Evolutionary conservation across 2,113 vertebrate species (phyloP), one percentile per base, ranked within the genome.

Genomic region (Zootoca vivipara): DNA sequence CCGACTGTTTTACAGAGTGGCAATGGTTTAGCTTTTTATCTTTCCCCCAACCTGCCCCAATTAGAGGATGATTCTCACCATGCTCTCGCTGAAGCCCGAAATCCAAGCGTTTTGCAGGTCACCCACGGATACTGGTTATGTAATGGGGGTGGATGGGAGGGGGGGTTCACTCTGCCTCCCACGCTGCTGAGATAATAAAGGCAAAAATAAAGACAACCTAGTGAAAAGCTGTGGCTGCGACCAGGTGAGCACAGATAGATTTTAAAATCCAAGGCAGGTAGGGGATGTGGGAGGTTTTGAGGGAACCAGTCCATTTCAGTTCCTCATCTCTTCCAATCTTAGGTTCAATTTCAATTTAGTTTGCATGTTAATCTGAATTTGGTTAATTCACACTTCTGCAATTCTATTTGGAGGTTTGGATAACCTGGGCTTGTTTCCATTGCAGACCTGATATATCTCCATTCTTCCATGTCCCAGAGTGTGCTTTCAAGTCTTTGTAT

Each of bases 121-220:
- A 42, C 81, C 22, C 75, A 28, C 87, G 22, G 33, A 84, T 83
- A 33, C 62, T 9, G 13, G 88, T 95, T 94, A 94, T 87, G 42
- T 91, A 94, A 95, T 24, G 80, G 35, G 79, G 0, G 12, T 4
- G 46, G 74, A 89, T 82, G 16, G 30, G 40, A 40, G 42, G 85
- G n/a, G 30, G 62, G 6, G 5, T 13, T 15, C 74, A 5, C 67
- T 24, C 20, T 69, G 64, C n/a, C 64, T 79, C 75, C 77, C 77
- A 69, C 77, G 42, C 30, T 18, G 7, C 75, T 22, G 67, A n/a
- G 58, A 52, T 52, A 46, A 65, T 33, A 35, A 86, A 12, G 62
- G n/a, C 33, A 12, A 35, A 33, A 5, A 40, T 28, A 69, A 26
- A 33, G 70, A 26, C 70, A 58, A 33, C 24, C 46, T 16, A 26